Percentiles rank a stretch among this genome's conserved stretches.
Conservation (phyloP, 92 coral and sea anemone species). For the Porites lobata region DNA sequence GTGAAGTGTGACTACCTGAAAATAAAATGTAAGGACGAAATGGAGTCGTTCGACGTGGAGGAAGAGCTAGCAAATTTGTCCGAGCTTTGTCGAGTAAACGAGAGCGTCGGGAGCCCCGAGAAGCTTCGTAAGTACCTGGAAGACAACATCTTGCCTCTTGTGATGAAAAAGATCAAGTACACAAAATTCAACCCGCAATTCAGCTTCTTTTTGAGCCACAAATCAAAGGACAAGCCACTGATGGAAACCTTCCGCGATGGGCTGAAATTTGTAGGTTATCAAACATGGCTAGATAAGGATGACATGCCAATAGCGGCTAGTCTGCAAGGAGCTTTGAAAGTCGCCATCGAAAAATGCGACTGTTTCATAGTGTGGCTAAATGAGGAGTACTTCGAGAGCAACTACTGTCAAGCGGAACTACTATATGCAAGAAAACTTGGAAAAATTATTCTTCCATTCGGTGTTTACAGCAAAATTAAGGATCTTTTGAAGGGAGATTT, state of each 20-base stretch:
- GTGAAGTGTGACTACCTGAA: conserved; percentile 74
- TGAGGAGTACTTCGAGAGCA: conserved; percentile 71
- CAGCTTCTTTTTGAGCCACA: conserved; percentile 81
- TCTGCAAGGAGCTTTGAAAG: conserved; percentile 55
- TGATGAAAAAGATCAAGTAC: conserved; percentile 75
- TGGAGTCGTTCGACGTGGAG: conserved; percentile 80
- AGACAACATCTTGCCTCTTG: conserved; percentile 67
- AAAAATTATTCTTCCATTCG: conserved; percentile 78
- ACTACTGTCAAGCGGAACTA: conserved; percentile 76
- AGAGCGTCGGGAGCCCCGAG: conserved; percentile 42
- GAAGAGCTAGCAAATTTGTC: conserved; percentile 58
- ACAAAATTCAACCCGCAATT: conserved; percentile 75
- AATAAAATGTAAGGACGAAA: conserved; percentile 44
- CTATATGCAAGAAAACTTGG: conserved; percentile 58
- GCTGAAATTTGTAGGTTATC: conserved; percentile 75
- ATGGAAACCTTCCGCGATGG: conserved; percentile 78
- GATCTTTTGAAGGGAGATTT: conserved; percentile 55
- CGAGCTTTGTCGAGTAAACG: conserved; percentile 67
- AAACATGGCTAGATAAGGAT: conserved; percentile 74
- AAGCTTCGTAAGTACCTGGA: conserved; percentile 72
- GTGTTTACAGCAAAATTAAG: conserved; percentile 57
- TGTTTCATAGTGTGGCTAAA: conserved; percentile 83
- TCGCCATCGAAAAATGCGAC: conserved; percentile 67
- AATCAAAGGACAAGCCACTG: conserved; percentile 76
- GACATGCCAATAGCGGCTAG: conserved; percentile 63